phyloP scores from a whole-genome alignment of 2,888 invertebrate species.

The Agrotis segetum region DNA sequence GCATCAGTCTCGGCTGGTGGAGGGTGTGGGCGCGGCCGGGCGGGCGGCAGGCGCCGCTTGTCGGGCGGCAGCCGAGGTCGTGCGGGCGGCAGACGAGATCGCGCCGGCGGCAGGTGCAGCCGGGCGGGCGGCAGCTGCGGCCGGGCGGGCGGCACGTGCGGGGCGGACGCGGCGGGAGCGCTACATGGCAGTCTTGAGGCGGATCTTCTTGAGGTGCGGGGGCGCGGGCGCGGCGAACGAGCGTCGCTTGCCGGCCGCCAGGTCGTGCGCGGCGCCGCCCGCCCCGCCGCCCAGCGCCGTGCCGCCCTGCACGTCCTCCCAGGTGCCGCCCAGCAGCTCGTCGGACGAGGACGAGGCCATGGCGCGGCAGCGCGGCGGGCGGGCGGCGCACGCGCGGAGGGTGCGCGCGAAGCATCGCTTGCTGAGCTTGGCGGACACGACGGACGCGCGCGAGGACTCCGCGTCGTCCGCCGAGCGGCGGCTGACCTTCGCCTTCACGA shows the following conservation, averaged over 20 bases:
- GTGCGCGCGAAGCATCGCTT: constrained; percentile 81
- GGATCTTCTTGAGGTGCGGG: constrained; percentile 84
- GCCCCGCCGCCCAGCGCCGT: constrained; percentile 66
- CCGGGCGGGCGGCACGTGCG: constrained; percentile 47
- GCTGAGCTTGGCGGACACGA: constrained; percentile 75
- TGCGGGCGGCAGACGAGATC: constrained; percentile 19
- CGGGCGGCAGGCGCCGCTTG: constrained; percentile 59
- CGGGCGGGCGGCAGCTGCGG: background rate
- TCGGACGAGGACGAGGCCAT: constrained; percentile 82
- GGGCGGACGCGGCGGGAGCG: constrained; percentile 77
- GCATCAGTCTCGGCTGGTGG: background rate
- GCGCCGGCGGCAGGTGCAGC: too few relatives aligned
- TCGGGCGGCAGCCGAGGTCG: constrained; percentile 64
- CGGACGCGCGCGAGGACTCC: constrained; percentile 75
- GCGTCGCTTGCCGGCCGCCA: constrained; percentile 75
- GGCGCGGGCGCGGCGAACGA: constrained; percentile 78
- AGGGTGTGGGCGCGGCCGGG: background rate
- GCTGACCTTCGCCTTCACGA: constrained; percentile 75
- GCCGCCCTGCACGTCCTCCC: constrained; percentile 81
- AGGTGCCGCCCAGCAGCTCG: constrained; percentile 72
- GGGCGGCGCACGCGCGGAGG: constrained; percentile 48
- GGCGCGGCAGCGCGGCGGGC: constrained; percentile 68
- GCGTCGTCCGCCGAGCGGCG: constrained; percentile 81
- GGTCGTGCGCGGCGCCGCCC: constrained; percentile 64
- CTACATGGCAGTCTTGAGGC: constrained; percentile 85